Evolutionary conservation across 2,797 vertebrate species (phyloP), one percentile per base, ranked within the genome.

Genomic region (Loriculus beryllinus): DNA sequence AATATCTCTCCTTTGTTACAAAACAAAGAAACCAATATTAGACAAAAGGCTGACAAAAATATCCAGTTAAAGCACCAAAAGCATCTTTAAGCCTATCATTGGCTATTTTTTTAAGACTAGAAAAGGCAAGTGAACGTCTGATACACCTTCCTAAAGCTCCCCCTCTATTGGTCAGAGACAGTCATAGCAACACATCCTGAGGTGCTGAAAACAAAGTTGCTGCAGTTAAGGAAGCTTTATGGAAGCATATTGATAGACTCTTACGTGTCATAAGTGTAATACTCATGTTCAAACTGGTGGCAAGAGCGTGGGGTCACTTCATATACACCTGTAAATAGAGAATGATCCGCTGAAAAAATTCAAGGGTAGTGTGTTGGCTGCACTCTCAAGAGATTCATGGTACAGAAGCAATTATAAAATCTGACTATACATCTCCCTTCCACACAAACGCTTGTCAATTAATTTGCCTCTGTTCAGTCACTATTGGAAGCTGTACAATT

Each of bases 221-320:
- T 65, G 33, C 57, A 90, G 68, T 20, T 68, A 15, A 35, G 42
- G 19, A 42, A 83, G 43, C 33, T 67, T 12, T 56, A 25, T 14
- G 65, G 56, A 60, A 49, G 4, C 25, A 17, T 2, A 6, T 5
- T 8, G 45, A 47, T 0, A 78, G 23, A 23, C 57, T 96, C 99
- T 98, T 98, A 99, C 99, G 99, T 99, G 96, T 99, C 99, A 0
- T 99, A 99, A 64, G 98, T 99, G 97, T 99, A 99, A 97, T 99
- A 99, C 2, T 99, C 98, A 69, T 99, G 99, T 35, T 99, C 99
- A 88, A 99, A 99, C 93, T 99, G 99, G 97, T 99, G 99, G 97
- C 99, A 99, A 96, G 99, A 99, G 74, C 99, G 99, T 15, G 99
- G 99, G 64, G 99, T 99, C 97, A 99, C 99, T 97, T 99, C 99